Evolutionary conservation across 2,797 vertebrate genomes (phyloP), one percentile per base, ranked within the genome.

Genomic region (Salmo trutta): DNA sequence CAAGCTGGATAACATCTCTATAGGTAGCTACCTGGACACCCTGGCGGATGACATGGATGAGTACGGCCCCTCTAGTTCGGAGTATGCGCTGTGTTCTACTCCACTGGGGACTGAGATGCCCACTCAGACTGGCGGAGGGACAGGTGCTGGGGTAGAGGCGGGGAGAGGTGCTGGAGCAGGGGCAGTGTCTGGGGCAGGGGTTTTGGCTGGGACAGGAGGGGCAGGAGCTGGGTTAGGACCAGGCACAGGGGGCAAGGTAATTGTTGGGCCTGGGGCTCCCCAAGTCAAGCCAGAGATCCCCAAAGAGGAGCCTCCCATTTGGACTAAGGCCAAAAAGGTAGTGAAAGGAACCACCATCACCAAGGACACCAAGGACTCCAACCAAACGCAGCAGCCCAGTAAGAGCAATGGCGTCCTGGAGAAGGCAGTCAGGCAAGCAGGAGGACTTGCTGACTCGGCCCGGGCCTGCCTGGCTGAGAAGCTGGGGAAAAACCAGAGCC

Each of bases 21-120:
- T 99, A 0, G 98, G 98, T 81, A 99, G 98, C 90, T 99, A 97
- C 89, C 91, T 99, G 93, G 98, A 99, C 92, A 97, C 97, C 0
- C 88, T 99, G 90, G 96, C 96, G 0, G 96, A 97, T 8, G 97
- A 99, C 82, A 92, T 97, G 94, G 97, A 98, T 56, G 97, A 98
- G 85, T 97, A 97, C 88, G 95, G 95, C 76, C 95, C 96, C 47
- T 95, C 94, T 0, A 93, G 94, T 1, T 87, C 94, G 0, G 96
- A 97, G 78, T 95, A 92, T 0, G 81, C 94, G 0, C 80, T 94
- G 5, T 93, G 93, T 29, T 83, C 94, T 41, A 59, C 79, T 0
- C 85, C 93, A 0, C 78, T 80, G 77, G 86, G 81, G 47, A 89
- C 89, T 0, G 95, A 96, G 67, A 86, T 79, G 27, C 67, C 83